phyloP scores from a whole-genome alignment of 2,113 vertebrate species.

The Rattus norvegicus region DNA sequence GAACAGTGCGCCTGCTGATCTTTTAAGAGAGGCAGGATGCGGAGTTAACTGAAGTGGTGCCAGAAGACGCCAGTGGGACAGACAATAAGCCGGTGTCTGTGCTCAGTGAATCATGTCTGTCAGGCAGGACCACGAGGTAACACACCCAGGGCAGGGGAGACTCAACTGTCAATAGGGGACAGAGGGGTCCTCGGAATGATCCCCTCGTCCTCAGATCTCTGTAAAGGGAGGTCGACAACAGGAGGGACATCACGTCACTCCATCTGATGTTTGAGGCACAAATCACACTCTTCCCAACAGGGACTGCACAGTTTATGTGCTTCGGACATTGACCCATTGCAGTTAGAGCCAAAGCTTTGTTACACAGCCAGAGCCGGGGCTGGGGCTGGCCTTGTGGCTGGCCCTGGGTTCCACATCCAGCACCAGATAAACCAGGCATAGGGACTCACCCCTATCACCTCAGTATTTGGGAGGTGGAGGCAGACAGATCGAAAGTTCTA shows the following conservation, averaged over 20 bases:
- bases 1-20: neutral
- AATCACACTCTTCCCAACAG: neutral
- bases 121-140: neutral
- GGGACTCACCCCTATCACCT: neutral
- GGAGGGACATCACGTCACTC: neutral
- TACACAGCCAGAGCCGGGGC: neutral
- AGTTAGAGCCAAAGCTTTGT: neutral
- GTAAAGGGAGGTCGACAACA: neutral
- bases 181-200: neutral
- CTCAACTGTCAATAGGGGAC: neutral
- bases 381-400: neutral
- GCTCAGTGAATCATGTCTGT: neutral
- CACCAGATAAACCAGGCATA: neutral
- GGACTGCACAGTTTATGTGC: neutral
- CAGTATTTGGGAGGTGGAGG: neutral
- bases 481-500: neutral
- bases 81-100: neutral
- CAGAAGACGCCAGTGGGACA: neutral
- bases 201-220: neutral
- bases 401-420: neutral
- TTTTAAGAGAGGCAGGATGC: conserved; percentile 29
- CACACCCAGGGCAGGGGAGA: neutral
- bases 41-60: conserved; percentile 9
- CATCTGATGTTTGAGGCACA: neutral
- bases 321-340: neutral